Base-by-base conservation (phyloP, 1,140 invertebrate species). In the Monochamus saltuarius region DNA sequence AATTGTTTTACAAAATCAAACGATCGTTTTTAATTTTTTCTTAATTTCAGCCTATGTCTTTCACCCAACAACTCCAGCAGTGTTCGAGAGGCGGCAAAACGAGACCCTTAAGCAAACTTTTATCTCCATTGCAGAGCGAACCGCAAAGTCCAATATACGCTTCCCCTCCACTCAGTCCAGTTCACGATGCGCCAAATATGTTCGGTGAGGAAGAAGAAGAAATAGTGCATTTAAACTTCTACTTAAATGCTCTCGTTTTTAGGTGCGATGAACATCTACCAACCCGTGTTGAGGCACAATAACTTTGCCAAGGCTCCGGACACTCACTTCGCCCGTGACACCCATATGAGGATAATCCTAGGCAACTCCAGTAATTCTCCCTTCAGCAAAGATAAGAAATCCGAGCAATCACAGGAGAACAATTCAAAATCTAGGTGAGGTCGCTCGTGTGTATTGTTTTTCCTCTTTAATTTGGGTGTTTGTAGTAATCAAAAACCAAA, bases 281-380 rank as follows among this genome's bases (percentile, higher is more conserved):
- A 79, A 38, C 73, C 70, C 4, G 73, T 74, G 4, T 61, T 75
- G 40, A 60, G 70, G 36, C 73, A 76, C 56, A 76, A 73, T 39
- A 74, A 77, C 55, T 73, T 74, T 50, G 66, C 71, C 2, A 73
- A 74, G 49, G 66, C 69, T 4, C 77, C 81, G 0, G 82, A 84
- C 67, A 81, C 86, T 19, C 89, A 92, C 71, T 92, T 93, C 76
- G 89, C 89, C 34, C 81, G 90, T 7, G 91, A 94, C 75, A 92
- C 91, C 7, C 91, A 94, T 68, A 94, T 95, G 91, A 83, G 90
- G 66, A 94, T 94, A 60, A 94, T 94, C 70, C 77, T 95, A 59
- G 91, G 91, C 3, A 85, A 83, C 57, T 81, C 79, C 40, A 80
- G 81, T 55, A 69, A 16, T 56, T 67, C 66, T 47, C 64, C 51